These are phyloP conservation scores for Tinea trinotella DNA, from an alignment of 2,888 invertebrate genomes.

Conservation along the genomic window DNA sequence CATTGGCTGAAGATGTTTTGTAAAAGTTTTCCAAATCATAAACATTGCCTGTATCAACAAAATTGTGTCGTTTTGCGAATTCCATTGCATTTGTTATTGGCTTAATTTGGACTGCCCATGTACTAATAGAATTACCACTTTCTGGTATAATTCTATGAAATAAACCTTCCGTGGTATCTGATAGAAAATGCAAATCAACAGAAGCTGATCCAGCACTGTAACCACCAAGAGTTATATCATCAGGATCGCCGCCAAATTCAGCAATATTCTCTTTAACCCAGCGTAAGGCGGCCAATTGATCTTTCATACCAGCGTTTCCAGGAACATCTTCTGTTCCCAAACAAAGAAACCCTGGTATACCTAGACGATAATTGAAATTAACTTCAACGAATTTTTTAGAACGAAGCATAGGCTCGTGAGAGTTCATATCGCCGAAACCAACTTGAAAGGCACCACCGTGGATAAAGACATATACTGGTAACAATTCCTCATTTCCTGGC, in stretches of 20 bases:
- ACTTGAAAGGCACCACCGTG: conserved; percentile 19
- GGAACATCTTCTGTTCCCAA: conserved; percentile 13
- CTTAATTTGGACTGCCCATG: conserved; percentile 10
- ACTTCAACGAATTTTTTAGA: conserved; percentile 14
- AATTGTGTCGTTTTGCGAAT: not conserved
- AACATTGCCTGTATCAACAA: not conserved
- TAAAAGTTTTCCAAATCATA: conserved; percentile 14
- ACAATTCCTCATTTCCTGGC: not conserved
- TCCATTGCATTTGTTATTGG: not conserved
- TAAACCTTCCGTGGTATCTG: not conserved
- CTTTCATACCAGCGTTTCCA: conserved; percentile 19
- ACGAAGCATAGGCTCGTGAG: not conserved
- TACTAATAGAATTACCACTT: conserved; percentile 5
- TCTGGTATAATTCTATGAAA: conserved; percentile 16
- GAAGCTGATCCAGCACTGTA: conserved; percentile 13
- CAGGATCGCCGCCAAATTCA: conserved; percentile 14
- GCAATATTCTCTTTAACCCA: conserved; percentile 17
- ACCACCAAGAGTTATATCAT: conserved; percentile 17
- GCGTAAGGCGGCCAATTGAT: conserved; percentile 17
- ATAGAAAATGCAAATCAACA: conserved; percentile 15
- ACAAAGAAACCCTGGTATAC: conserved; percentile 16
- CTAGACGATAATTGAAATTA: conserved; percentile 17
- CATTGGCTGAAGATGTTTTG: not conserved
- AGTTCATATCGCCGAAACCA: conserved; percentile 14
- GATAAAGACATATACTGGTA: conserved; percentile 18